A percentile compares a stretch with the other conserved stretches of the same genome.
Conservation (phyloP, 2,113 vertebrate genomes). For the Marmota monax region DNA sequence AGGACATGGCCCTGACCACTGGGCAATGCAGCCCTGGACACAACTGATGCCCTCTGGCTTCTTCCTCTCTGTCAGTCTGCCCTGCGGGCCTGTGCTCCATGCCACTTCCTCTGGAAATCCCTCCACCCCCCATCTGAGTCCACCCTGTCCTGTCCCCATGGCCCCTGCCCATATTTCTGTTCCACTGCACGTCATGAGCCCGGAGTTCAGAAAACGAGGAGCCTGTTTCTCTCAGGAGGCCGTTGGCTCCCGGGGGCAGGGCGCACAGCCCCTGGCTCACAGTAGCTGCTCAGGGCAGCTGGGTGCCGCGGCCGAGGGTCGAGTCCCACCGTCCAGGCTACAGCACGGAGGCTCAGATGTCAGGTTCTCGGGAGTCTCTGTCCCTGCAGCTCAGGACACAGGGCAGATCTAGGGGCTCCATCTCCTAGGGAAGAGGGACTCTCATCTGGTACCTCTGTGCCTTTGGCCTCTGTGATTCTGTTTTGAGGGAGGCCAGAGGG, state of each 20-base stretch:
- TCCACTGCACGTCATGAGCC: rapidly evolving
- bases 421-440: background rate
- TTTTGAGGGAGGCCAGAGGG: background rate
- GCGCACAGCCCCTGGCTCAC: rapidly evolving
- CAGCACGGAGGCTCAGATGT: rapidly evolving
- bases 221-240: background rate
- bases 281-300: background rate
- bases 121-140: background rate
- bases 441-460: no score
- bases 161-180: no score
- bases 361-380: no score
- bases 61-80: background rate
- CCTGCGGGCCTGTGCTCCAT: background rate
- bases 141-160: background rate
- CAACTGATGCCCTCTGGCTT: rapidly evolving
- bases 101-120: background rate
- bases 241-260: background rate
- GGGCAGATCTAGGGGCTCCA: background rate
- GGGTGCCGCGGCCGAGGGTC: background rate
- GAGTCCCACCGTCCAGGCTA: rapidly evolving
- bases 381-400: background rate
- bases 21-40: background rate
- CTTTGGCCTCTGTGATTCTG: background rate
- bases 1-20: background rate
- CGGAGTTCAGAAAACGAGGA: background rate